These are phyloP conservation scores for Gerosis bhagava DNA, from an alignment of 2,888 invertebrate species.

Conservation along the genomic window DNA sequence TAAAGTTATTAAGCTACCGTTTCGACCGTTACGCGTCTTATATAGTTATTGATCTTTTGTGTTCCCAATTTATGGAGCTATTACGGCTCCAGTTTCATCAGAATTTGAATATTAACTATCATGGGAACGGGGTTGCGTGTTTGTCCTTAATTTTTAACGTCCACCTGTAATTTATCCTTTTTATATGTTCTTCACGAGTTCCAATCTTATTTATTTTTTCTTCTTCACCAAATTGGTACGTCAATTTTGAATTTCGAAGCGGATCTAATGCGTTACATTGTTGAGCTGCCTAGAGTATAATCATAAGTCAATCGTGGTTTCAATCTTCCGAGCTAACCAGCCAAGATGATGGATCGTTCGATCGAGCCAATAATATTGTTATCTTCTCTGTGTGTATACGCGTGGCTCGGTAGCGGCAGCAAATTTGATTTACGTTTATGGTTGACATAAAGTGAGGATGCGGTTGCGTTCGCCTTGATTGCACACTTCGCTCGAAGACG, in stretches of 20 bases:
- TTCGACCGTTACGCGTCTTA: conserved; percentile 64
- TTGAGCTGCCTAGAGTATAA: not conserved
- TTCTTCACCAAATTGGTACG: not conserved
- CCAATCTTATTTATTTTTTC: no score
- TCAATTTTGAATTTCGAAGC: not conserved
- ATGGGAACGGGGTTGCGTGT: conserved; percentile 59
- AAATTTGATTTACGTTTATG: conserved; percentile 51
- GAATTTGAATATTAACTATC: conserved; percentile 67
- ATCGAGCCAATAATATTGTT: conserved; percentile 8
- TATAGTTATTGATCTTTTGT: conserved; percentile 74
- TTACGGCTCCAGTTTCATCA: conserved; percentile 54
- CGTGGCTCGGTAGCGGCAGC: conserved; percentile 32
- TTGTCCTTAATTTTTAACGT: conserved; percentile 33
- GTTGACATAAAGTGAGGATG: conserved; percentile 50
- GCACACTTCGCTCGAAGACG: conserved; percentile 16
- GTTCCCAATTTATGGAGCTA: conserved; percentile 64
- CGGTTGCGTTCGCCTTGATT: conserved; percentile 32
- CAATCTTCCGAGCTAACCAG: conserved; percentile 8
- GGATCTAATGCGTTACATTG: no score
- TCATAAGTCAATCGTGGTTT: conserved; percentile 15
- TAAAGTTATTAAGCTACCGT: conserved; percentile 73
- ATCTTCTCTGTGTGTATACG: not conserved
- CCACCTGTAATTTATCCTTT: conserved; percentile 31
- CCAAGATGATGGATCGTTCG: conserved; percentile 1
- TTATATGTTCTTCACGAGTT: conserved; percentile 8